Evolutionary conservation across 1,140 invertebrate genomes (phyloP).

Genomic region (Tribolium castaneum): DNA sequence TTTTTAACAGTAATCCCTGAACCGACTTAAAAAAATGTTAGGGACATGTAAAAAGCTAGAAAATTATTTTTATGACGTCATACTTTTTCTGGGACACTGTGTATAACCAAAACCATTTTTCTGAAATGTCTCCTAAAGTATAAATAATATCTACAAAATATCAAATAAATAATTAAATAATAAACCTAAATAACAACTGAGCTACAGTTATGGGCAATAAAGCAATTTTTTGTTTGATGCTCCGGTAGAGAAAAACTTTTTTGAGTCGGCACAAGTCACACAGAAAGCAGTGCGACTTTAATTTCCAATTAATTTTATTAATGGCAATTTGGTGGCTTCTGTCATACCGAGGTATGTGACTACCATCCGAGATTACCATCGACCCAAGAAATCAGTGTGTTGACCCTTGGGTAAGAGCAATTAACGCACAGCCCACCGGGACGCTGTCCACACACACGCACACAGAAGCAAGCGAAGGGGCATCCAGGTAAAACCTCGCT

Average conservation of each 20-base stretch:
- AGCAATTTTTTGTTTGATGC: no score
- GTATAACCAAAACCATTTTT: no score
- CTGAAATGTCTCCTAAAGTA: no score
- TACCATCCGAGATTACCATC: conserved; percentile 23
- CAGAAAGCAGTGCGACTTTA: conserved; percentile 20
- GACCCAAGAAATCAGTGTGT: conserved; percentile 22
- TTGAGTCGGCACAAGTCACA: not conserved
- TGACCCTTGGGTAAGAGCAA: conserved; percentile 31
- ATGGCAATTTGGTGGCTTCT: conserved; percentile 25
- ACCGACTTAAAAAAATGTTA: no score
- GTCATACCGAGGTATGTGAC: conserved; percentile 19
- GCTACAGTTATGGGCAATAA: no score
- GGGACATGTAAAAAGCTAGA: no score
- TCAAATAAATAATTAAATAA: no score
- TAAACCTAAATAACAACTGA: no score
- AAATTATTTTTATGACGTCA: no score
- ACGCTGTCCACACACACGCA: conserved; percentile 11
- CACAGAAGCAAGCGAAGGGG: conserved; percentile 16
- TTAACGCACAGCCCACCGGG: conserved; percentile 30
- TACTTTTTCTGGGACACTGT: no score
- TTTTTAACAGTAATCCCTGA: no score
- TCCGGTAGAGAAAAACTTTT: not conserved
- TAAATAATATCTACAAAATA: no score
- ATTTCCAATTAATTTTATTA: conserved; percentile 35
- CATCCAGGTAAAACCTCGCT: conserved; percentile 15